Conservation (phyloP, 2,888 invertebrate genomes). For the Lymantria monacha region DNA sequence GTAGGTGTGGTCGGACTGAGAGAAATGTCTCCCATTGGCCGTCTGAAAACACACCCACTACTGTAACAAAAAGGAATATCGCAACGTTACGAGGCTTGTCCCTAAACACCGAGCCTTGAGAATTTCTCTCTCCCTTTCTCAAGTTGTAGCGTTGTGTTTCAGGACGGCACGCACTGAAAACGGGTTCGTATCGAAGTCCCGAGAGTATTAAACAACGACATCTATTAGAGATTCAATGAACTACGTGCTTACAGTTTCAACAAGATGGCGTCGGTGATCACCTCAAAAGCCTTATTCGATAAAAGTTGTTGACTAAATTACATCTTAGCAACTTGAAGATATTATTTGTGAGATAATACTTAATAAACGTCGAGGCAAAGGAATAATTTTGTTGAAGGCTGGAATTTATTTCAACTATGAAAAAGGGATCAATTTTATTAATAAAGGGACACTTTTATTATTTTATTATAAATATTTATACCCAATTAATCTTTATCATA, state of each 20-base stretch:
- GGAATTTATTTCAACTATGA: background rate
- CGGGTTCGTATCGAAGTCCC: constrained; percentile 60
- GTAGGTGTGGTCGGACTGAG: constrained; percentile 64
- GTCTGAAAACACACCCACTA: constrained; percentile 62
- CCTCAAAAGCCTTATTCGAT: constrained; percentile 33
- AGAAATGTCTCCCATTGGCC: constrained; percentile 69
- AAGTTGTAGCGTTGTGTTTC: constrained; percentile 56
- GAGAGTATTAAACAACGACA: constrained; percentile 52
- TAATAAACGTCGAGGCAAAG: background rate
- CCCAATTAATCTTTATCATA: background rate
- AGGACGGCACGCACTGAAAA: constrained; percentile 73
- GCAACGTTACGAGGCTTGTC: constrained; percentile 43
- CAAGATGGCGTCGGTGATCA: constrained; percentile 67
- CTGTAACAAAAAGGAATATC: constrained; percentile 66
- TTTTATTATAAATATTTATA: background rate
- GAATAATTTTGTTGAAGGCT: background rate
- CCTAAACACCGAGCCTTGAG: constrained; percentile 72
- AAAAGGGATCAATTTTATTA: background rate
- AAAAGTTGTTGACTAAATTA: constrained; percentile 42
- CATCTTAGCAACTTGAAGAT: constrained; percentile 2
- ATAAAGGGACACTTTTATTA: background rate
- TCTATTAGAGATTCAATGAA: constrained; percentile 44
- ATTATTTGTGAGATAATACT: constrained; percentile 5
- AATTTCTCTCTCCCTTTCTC: constrained; percentile 78
- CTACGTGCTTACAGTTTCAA: constrained; percentile 38